Evolutionary conservation across 2,888 invertebrate genomes (phyloP).

Genomic region (Tanytarsus gracilentus): DNA sequence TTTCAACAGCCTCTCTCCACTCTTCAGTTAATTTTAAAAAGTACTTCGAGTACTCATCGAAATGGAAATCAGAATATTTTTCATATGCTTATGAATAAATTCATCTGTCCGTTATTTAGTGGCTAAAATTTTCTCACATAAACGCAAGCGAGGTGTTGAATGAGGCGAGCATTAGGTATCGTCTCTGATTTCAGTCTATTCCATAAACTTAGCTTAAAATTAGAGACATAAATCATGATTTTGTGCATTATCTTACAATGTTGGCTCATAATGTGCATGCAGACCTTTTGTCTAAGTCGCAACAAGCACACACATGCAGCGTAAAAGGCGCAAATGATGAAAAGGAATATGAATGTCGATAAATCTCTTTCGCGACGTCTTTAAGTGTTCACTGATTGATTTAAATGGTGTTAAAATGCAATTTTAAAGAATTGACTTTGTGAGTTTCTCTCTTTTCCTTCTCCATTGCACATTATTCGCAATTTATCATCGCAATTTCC

Average conservation of each 20-base stretch:
- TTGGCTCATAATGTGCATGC: neutral
- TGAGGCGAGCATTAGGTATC: too few relatives aligned
- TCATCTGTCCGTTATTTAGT: neutral
- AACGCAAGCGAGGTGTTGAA: too few relatives aligned
- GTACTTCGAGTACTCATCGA: slow-evolving; percentile 20
- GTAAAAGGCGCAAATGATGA: neutral
- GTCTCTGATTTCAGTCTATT: too few relatives aligned
- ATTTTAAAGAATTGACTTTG: neutral
- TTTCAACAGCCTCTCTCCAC: slow-evolving; percentile 24
- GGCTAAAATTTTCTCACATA: too few relatives aligned
- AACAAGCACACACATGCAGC: slow-evolving; percentile 8
- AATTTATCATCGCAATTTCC: neutral
- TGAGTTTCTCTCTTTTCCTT: neutral
- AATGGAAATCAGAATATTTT: slow-evolving; percentile 17
- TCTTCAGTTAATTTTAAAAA: slow-evolving; percentile 14
- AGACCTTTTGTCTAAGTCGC: neutral
- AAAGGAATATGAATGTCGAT: neutral
- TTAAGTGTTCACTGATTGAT: slow-evolving; percentile 26
- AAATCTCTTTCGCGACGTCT: slow-evolving; percentile 19
- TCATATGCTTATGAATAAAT: neutral
- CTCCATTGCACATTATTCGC: neutral
- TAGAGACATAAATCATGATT: slow-evolving; percentile 8
- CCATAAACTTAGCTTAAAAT: slow-evolving; percentile 2
- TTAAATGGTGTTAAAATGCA: slow-evolving; percentile 25
- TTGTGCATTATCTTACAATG: slow-evolving; percentile 5